Base-by-base conservation (phyloP, 2,797 vertebrate genomes). In the Parauchenoglanis ngamensis region DNA sequence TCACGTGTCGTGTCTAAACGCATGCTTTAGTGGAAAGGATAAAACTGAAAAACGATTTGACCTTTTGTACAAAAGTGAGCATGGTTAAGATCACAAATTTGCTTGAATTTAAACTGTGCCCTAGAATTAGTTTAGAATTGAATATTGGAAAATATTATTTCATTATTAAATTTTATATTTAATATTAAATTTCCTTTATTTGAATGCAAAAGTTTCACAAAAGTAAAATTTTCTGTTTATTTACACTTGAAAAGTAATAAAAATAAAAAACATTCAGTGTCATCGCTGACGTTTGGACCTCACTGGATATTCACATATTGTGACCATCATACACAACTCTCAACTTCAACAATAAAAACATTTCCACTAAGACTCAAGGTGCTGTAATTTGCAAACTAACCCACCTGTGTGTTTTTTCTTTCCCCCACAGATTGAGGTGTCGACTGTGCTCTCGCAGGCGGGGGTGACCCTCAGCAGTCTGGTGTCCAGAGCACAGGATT, bases 401-500 rank as follows among this genome's bases (percentile, higher is more conserved):
- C 28, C 28, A 17, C 23, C 15, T 19, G 40, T 88, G 40, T 89
- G 25, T 89, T 35, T 73, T 90, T 56, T 57, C 59, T 15, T 11
- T 7, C 11, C 54, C 13, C 65, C 89, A 59, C 92, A 96, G 96
- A 96, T 96, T 57, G 95, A 95, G 12, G 94, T 96, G 67, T 94
- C 92, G 0, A 96, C 92, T 28, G 92, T 96, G 49, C 83, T 94
- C 76, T 95, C 95, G 77, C 96, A 97, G 90, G 96, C 96, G 23
- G 96, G 96, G 78, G 88, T 31, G 28, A 93, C 89, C 11, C 90
- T 96, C 31, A 95, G 92, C 77, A 93, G 94, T 85, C 92, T 97
- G 90, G 96, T 97, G 82, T 95, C 94, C 35, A 94, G 96, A 76
- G 92, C 95, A 0, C 96, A 96, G 87, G 96, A 96, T 89, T 92